Percentiles rank a stretch among this genome's conserved stretches.
Evolutionary conservation across 2,888 invertebrate genomes (phyloP).

Genomic region (Parochlus steinenii): DNA sequence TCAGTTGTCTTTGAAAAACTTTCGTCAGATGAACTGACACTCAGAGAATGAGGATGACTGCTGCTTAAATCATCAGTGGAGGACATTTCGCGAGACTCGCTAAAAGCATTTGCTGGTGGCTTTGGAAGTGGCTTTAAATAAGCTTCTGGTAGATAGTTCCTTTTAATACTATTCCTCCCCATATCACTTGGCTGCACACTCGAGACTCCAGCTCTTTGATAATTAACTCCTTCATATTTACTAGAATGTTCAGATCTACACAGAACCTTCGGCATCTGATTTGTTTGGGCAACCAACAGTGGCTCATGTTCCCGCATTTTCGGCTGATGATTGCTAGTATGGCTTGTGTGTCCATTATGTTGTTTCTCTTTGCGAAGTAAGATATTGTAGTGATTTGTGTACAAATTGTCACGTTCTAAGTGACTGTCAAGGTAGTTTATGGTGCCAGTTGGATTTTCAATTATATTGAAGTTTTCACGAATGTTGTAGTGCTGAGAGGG

Average conservation of each 20-base stretch:
- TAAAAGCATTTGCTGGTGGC: constrained; percentile 30
- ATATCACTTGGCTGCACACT: constrained; percentile 24
- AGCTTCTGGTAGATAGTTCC: constrained; percentile 23
- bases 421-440: constrained; percentile 20
- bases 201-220: constrained; percentile 22
- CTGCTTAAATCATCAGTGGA: constrained; percentile 73
- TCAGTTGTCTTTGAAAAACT: constrained; percentile 69
- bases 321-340: constrained; percentile 7
- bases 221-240: constrained; percentile 23
- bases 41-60: constrained; percentile 47
- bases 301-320: constrained; percentile 32
- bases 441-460: constrained; percentile 26
- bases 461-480: constrained; percentile 29
- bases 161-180: constrained; percentile 15
- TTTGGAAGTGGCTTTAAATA: constrained; percentile 42
- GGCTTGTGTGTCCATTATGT: too few species aligned
- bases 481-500: constrained; percentile 9
- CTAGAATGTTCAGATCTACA: constrained; percentile 7
- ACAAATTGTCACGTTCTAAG: background rate
- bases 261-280: constrained; percentile 10
- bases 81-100: constrained; percentile 35
- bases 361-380: too few species aligned
- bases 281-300: constrained; percentile 20
- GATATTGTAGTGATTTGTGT: constrained; percentile 9
- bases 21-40: constrained; percentile 70